Evolutionary conservation across 2,113 vertebrate species (phyloP), one percentile per base, ranked within the genome.

Genomic region (Lagopus leucura): DNA sequence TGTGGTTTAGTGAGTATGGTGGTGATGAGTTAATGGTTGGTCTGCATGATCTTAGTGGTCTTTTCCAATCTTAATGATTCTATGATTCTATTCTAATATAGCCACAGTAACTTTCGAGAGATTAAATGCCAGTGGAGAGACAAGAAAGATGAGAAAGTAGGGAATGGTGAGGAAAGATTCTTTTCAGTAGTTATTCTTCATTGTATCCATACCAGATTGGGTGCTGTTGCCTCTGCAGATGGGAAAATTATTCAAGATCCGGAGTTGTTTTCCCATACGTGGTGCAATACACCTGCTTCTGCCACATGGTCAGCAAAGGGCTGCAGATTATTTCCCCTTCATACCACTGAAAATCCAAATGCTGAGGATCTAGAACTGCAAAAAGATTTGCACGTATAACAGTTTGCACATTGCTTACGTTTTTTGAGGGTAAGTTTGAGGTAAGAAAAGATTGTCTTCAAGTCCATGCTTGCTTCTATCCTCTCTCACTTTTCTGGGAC

Each of bases 221-320:
- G 40, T 91, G 34, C 6, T 71, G 40, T 86, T 67, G 28, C 28
- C 13, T 77, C 13, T 73, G 34, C 25, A 75, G 27, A 24, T 38
- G 32, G 36, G 34, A 58, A 83, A 24, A 47, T n/a, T 57, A 38
- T 25, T 67, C 32, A 47, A 58, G 34, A 82, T 76, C 42, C 47
- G 60, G 50, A 43, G 15, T 3, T 77, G 7, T 83, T 77, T 90
- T 22, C 54, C 13, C 6, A 5, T 0, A 0, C 43, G 10, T 18
- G 19, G 21, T 19, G 3, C 21, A 58, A 10, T 15, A 22, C 15
- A 55, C 7, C 30, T 76, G 6, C n/a, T 79, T 80, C 34, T 77
- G n/a, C 36, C 55, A 48, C 8, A 6, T n/a, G 20, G 25, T 63
- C 38, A 66, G 16, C 2, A 12, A 4, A 38, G 43, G 14, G 12